Conservation (phyloP, 1,140 invertebrate species). For the Cyclargus thomasi region DNA sequence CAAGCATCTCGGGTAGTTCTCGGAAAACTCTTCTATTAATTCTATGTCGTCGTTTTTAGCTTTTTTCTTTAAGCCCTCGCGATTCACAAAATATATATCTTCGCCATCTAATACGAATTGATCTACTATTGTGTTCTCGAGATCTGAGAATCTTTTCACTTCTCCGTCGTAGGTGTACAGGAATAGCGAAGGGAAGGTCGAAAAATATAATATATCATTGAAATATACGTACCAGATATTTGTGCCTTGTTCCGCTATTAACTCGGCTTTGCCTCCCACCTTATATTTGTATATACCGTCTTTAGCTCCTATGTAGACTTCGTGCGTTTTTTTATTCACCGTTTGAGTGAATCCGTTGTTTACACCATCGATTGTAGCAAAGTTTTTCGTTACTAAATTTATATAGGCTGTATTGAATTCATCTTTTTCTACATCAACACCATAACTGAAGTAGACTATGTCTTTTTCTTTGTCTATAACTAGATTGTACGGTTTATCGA, state of each 20-base stretch:
- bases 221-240: conserved; percentile 53
- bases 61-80: conserved; percentile 47
- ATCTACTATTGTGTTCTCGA: conserved; percentile 57
- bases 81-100: conserved; percentile 49
- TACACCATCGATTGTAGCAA: conserved; percentile 37
- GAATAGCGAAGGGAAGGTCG: conserved; percentile 48
- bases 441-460: conserved; percentile 53
- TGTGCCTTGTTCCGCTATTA: conserved; percentile 29
- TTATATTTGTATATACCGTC: conserved; percentile 56
- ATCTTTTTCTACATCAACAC: conserved; percentile 37
- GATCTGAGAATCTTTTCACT: conserved; percentile 38
- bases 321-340: conserved; percentile 42
- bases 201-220: conserved; percentile 50
- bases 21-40: conserved; percentile 29
- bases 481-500: conserved; percentile 49
- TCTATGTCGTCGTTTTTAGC: conserved; percentile 39
- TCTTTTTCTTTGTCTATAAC: conserved; percentile 45
- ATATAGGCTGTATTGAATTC: conserved; percentile 41
- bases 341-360: conserved; percentile 54
- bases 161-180: conserved; percentile 43
- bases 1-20: conserved; percentile 37
- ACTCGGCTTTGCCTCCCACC: conserved; percentile 34
- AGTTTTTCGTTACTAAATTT: conserved; percentile 50
- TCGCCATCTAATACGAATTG: conserved; percentile 54
- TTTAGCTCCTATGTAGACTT: conserved; percentile 49